Base-by-base conservation (phyloP, 1,140 invertebrate species). In the Drosophila elegans region DNA sequence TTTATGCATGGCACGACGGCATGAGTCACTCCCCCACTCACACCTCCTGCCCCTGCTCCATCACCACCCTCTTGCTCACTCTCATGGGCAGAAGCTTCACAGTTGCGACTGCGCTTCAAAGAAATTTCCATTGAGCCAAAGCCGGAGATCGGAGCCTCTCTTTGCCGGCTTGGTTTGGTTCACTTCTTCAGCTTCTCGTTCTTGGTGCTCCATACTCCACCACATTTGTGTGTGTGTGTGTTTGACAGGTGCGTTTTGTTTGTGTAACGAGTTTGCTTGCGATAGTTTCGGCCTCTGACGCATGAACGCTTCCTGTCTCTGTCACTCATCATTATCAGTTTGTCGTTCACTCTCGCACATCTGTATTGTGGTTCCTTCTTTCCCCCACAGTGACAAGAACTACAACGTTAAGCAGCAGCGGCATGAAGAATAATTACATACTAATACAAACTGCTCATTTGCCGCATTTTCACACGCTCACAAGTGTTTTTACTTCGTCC, bases 391-490 rank as follows among this genome's bases (percentile, higher is more conserved):
- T 57, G 61, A 34, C 53, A 73, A 55, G 49, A 54, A 56, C 44
- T 78, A 60, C 63, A 48, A 16, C n/a, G 16, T 51, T 27, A 13
- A 51, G 27, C 48, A 13, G 25, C 46, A 32, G 46, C 46, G 48
- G 29, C 48, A 51, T 34, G 48, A 51, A 51, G n/a, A 74, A 86
- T 88, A 86, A 88, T 88, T 82, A 85, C 83, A 85, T 72, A 86
- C 82, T 78, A 72, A 88, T 88, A 82, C 78, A 82, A 86, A 88
- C 75, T 88, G 83, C 82, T 85, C 78, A 82, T 88, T 86, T 86
- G 82, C 83, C 75, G 79, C 82, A 86, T 88, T 88, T 86, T 86
- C 83, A 88, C 82, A 86, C 82, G 79, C 82, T 88, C 83, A 72
- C 83, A 85, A 88, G 82, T 88, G 82, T 78, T 81, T 81, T 78